phyloP scores from a whole-genome alignment of 2,113 vertebrate species.

The Cisticola juncidis region DNA sequence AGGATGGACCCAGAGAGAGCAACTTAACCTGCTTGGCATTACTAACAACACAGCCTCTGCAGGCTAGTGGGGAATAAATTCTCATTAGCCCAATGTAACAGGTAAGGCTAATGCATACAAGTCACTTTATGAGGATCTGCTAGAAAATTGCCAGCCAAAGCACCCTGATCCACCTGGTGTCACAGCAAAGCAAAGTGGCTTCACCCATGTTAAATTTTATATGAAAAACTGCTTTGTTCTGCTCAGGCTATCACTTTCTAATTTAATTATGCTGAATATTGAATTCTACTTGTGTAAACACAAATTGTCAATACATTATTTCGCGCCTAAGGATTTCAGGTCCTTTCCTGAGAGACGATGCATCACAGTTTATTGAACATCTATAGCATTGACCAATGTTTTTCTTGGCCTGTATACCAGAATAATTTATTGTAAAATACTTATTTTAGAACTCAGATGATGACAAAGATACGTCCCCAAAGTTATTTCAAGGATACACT shows the following conservation, averaged over 20 bases:
- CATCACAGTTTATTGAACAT: conserved; percentile 44
- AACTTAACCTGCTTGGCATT: neutral
- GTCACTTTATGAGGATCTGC: neutral
- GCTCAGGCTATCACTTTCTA: conserved; percentile 50
- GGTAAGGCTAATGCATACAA: neutral
- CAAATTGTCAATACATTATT: conserved; percentile 43
- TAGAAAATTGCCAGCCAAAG: neutral
- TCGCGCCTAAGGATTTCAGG: neutral
- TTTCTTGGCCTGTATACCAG: neutral
- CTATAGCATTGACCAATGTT: conserved; percentile 8
- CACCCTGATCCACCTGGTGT: neutral
- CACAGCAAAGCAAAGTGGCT: neutral
- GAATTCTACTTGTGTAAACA: conserved; percentile 47
- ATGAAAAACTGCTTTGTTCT: conserved; percentile 21
- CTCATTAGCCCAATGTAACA: neutral
- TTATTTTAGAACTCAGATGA: conserved; percentile 11
- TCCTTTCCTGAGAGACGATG: neutral
- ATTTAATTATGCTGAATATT: conserved; percentile 55
- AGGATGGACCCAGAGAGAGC: neutral
- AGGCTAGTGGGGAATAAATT: neutral
- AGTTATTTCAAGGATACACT: conserved; percentile 43
- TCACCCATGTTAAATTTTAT: neutral
- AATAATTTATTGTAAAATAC: conserved; percentile 18
- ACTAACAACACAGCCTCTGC: neutral
- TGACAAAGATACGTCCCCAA: conserved; percentile 13